Evolutionary conservation across 2,888 invertebrate species (phyloP), one percentile per base, ranked within the genome.

Genomic region (Lasioglossum oenotherae): DNA sequence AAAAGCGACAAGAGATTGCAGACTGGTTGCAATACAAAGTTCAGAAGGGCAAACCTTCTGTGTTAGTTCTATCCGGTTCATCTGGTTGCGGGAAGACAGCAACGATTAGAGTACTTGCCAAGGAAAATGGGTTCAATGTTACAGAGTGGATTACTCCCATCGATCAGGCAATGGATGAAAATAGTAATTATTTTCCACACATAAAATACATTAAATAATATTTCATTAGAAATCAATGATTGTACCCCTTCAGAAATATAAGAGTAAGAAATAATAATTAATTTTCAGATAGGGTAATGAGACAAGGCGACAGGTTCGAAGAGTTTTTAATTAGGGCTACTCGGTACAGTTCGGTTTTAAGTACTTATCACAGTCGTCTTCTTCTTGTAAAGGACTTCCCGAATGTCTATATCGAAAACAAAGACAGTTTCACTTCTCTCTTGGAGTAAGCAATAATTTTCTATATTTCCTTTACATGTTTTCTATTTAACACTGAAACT

Each of bases 1-100:
- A 94, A 73, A 95, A 95, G 80, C 94, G 93, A 60, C 92, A 93
- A 74, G 94, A 95, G 87, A 93, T 95, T n/a, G 81, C 78, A 16
- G 90, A 90, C 27, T 95, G 95, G 95, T 87, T 95, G 46, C 87
- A 83, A 16, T 78, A 64, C 10, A 91, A 87, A 85, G 87, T 88
- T 10, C 80, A 35, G 19, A 83, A 73, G n/a, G 91, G 92, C 2
- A 90, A 82, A 64, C 93, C 95, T 10, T 89, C 83, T 12, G 87
- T 93, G 64, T 95, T 98, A 64, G 94, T 98, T 6, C 90, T 99
- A 38, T 97, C 97, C 12, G 99, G 99, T 0, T 98, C 98, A 38
- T 96, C 98, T 0, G 99, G 99, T 0, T 96, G 97, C 93, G 98
- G 98, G 0, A 99, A 99, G 95, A 98, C 98, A 1, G 96, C 97